phyloP scores from a whole-genome alignment of 2,888 invertebrate species.

The Rhodophaea formosa region DNA sequence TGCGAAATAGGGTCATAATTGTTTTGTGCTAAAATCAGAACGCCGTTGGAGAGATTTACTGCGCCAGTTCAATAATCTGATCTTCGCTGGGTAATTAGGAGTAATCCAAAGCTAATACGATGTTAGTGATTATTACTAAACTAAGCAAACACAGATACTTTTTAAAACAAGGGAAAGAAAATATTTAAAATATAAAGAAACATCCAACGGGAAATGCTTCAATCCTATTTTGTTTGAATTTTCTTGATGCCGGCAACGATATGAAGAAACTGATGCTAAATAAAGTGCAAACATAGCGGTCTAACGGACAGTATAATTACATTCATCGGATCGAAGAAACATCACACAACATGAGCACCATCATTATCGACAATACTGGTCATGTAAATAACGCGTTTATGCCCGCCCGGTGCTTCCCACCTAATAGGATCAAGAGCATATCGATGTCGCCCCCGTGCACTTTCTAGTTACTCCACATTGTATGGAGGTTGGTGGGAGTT shows the following conservation, averaged over 20 bases:
- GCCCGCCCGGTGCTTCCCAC: conserved; percentile 18
- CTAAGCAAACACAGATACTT: no score
- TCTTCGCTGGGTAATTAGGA: neutral
- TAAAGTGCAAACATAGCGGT: no score
- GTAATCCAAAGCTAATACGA: neutral
- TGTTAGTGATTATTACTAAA: neutral
- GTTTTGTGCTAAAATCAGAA: neutral
- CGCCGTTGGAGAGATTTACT: conserved; percentile 5
- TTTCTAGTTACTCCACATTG: conserved; percentile 39
- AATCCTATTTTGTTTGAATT: no score
- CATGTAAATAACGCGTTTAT: conserved; percentile 7
- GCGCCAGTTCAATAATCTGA: neutral
- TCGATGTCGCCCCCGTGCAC: conserved; percentile 31
- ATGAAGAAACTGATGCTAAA: no score
- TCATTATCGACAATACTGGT: conserved; percentile 1
- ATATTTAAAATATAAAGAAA: no score
- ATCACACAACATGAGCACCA: neutral
- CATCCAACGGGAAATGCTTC: no score
- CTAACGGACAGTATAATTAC: no score
- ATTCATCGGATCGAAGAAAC: neutral
- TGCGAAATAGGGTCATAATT: conserved; percentile 5
- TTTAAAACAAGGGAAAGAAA: no score
- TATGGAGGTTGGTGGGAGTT: conserved; percentile 54
- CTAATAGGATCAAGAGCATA: conserved; percentile 23
- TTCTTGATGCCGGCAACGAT: no score